Conservation (phyloP, 2,888 invertebrate species). For the Steromphala cineraria region DNA sequence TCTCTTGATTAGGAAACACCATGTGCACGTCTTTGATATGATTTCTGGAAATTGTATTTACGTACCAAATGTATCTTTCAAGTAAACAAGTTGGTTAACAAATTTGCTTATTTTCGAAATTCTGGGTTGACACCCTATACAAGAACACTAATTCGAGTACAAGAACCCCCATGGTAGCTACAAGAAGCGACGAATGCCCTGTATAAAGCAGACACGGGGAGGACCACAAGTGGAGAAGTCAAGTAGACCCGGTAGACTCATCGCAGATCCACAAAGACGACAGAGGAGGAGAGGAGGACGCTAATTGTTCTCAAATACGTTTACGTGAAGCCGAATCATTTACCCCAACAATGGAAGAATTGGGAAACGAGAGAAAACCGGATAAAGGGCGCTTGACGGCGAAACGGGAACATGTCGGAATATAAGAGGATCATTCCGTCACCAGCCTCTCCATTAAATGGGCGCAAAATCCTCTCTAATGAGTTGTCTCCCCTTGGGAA, state of each 20-base stretch:
- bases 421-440: constrained; percentile 21
- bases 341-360: constrained; percentile 19
- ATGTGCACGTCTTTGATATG: no score
- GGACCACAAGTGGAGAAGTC: not conserved
- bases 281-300: not conserved
- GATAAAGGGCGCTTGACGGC: constrained; percentile 12
- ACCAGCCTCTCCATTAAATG: constrained; percentile 13
- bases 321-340: constrained; percentile 15
- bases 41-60: no score
- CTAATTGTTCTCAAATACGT: constrained; percentile 7
- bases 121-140: no score
- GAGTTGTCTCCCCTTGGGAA: constrained; percentile 23
- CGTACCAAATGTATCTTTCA: no score
- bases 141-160: no score
- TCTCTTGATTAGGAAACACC: no score
- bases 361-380: not conserved
- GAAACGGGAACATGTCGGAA: not conserved
- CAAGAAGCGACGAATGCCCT: no score
- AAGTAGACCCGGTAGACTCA: constrained; percentile 15
- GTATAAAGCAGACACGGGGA: no score
- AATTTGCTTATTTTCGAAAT: no score
- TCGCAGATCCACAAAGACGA: not conserved
- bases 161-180: no score
- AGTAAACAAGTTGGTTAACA: no score
- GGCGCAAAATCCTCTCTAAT: constrained; percentile 22